A percentile compares a stretch with the other conserved stretches of the same genome.
phyloP scores from a whole-genome alignment of 2,888 invertebrate species.

The Plagodis pulveraria region DNA sequence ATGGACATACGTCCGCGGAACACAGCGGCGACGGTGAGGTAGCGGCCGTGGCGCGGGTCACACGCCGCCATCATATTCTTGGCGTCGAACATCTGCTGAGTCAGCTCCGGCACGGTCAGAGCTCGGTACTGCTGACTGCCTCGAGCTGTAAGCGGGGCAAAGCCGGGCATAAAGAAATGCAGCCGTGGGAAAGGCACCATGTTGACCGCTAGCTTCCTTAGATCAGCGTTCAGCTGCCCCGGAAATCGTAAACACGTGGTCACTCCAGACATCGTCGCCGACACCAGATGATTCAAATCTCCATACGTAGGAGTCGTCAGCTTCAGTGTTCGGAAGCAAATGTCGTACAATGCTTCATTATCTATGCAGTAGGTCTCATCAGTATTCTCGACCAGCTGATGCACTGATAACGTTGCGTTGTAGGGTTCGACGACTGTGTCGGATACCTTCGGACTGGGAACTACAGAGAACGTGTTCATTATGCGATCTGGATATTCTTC shows the following conservation, averaged over 20 bases:
- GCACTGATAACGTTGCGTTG: conserved; percentile 88
- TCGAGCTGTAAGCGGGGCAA: conserved; percentile 89
- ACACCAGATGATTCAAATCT: conserved; percentile 87
- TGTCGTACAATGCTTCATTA: conserved; percentile 91
- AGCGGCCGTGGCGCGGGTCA: conserved; percentile 95
- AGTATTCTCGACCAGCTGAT: conserved; percentile 89
- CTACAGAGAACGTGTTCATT: conserved; percentile 89
- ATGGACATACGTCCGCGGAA: conserved; percentile 96
- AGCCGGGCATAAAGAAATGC: conserved; percentile 85
- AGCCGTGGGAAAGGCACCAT: conserved; percentile 90
- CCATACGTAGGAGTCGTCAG: conserved; percentile 91
- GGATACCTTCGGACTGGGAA: conserved; percentile 90
- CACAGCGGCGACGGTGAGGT: conserved; percentile 94
- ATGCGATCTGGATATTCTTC: conserved; percentile 91
- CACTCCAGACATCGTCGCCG: conserved; percentile 75
- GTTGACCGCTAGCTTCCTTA: conserved; percentile 79
- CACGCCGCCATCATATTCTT: conserved; percentile 99
- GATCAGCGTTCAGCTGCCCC: conserved; percentile 88
- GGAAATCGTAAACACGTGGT: conserved; percentile 76
- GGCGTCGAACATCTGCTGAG: conserved; percentile 95
- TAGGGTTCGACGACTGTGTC: conserved; percentile 88
- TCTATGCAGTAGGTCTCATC: conserved; percentile 88
- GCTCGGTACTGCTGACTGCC: conserved; percentile 95
- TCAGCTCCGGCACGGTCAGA: conserved; percentile 94
- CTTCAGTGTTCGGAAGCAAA: conserved; percentile 91